Evolutionary conservation across 2,797 vertebrate genomes (phyloP).

Genomic region (Podarcis siculus): DNA sequence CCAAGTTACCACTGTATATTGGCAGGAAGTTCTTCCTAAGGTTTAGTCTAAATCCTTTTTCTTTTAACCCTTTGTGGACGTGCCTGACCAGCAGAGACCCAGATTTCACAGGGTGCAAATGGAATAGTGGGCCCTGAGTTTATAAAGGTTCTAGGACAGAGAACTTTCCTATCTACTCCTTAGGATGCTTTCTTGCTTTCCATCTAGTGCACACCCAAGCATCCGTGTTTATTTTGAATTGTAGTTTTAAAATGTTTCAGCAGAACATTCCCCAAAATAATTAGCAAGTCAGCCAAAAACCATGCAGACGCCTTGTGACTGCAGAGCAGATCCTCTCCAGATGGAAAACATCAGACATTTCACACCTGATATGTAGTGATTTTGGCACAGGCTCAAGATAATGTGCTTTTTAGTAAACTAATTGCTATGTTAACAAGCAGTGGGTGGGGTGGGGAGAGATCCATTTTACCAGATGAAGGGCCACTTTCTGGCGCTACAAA

Average conservation of each 20-base stretch:
- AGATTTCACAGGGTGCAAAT: background rate
- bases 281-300: conserved; percentile 58
- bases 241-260: background rate
- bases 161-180: background rate
- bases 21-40: background rate
- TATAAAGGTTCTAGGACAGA: background rate
- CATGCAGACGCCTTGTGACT: conserved; percentile 59
- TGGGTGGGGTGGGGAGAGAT: background rate
- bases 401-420: conserved; percentile 68
- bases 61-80: background rate
- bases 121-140: background rate
- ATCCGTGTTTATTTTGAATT: conserved; percentile 47
- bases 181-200: background rate
- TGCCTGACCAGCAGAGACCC: background rate
- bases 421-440: conserved; percentile 20
- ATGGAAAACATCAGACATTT: conserved; percentile 70
- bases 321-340: conserved; percentile 49
- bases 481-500: background rate
- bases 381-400: conserved; percentile 52
- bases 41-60: background rate
- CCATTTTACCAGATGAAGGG: background rate
- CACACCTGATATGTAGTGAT: conserved; percentile 51
- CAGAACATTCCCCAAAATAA: conserved; percentile 35
- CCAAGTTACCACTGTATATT: no score
- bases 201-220: conserved; percentile 50